Evolutionary conservation across 2,797 vertebrate species (phyloP), one percentile per base, ranked within the genome.

Genomic region (Danio tinwini): DNA sequence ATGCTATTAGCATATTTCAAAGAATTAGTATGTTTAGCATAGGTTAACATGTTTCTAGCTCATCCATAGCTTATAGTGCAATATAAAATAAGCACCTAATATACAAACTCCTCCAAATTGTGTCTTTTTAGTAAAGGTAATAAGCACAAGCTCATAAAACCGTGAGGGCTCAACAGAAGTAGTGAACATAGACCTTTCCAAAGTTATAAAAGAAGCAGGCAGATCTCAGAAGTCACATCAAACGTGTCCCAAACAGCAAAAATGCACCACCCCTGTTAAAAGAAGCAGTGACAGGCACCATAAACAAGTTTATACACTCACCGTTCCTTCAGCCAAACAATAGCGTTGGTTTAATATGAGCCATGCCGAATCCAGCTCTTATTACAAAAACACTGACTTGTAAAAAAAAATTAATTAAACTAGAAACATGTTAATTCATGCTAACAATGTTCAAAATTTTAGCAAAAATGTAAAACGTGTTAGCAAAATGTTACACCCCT

Each of bases 181-280:
- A 42, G 17, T 62, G 58, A 40, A 71, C 3, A 1, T n/a, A 39
- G 40, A 65, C 52, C 7, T 80, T 44, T 55, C 45, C 39, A 10
- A 81, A 72, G 17, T 21, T 67, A 62, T 81, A 83, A 81, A 74
- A 76, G n/a, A 72, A 61, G 14, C 7, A 39, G 5, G 8, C 14
- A 78, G 45, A 67, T 45, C 62, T 29, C 52, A 44, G 68, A 40
- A 62, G 9, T 42, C 45, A 53, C 2, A 59, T 49, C 17, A 39
- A 56, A 76, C 45, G 37, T 8, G 17, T 55, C 50, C 40, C 50
- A 67, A 76, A 67, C 8, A 55, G 50, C 19, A 21, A 19, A 9
- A 19, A 56, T 61, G 47, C 37, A 64, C 49, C 64, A 73, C 62
- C 68, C 50, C 55, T 50, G 40, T 63, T 65, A 13, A 74, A 65